Evolutionary conservation across 1,140 invertebrate species (phyloP).

Genomic region (Sitodiplosis mosellana): DNA sequence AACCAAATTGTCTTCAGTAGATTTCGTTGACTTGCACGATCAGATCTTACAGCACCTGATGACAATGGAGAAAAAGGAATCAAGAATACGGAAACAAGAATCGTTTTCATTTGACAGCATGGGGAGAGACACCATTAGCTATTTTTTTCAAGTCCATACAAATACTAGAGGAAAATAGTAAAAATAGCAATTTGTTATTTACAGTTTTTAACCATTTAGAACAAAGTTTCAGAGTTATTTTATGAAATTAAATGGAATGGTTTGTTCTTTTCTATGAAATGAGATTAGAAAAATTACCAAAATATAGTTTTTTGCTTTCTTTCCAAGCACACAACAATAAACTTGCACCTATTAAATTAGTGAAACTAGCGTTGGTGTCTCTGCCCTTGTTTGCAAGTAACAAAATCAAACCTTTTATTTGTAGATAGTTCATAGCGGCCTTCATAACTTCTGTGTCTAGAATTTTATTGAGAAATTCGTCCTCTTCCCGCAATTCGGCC

Average conservation of each 20-base stretch:
- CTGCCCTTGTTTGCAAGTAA: background rate
- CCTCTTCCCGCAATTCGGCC: conserved; percentile 54
- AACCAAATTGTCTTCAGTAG: conserved; percentile 63
- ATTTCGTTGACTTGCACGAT: conserved; percentile 48
- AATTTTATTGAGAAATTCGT: conserved; percentile 52
- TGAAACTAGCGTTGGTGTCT: background rate
- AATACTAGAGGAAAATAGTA: too few relatives aligned
- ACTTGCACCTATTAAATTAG: background rate
- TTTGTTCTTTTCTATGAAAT: too few relatives aligned
- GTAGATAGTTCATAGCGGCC: conserved; percentile 49
- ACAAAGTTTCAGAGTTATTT: background rate
- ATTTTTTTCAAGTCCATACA: too few relatives aligned
- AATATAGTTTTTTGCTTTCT: too few relatives aligned
- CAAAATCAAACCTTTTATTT: conserved; percentile 35
- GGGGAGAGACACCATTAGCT: too few relatives aligned
- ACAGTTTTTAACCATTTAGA: too few relatives aligned
- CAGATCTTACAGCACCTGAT: conserved; percentile 32
- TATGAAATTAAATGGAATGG: background rate
- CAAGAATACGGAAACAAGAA: background rate
- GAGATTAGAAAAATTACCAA: too few relatives aligned
- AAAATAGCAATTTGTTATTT: too few relatives aligned
- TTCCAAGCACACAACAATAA: background rate
- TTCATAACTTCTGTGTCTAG: conserved; percentile 56
- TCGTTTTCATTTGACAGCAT: background rate
- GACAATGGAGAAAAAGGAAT: conserved; percentile 9